Percentiles rank a stretch among this genome's conserved stretches.
These are phyloP conservation scores for Trachelus iudaicus DNA, from an alignment of 2,888 invertebrate species.

Conservation along the genomic window DNA sequence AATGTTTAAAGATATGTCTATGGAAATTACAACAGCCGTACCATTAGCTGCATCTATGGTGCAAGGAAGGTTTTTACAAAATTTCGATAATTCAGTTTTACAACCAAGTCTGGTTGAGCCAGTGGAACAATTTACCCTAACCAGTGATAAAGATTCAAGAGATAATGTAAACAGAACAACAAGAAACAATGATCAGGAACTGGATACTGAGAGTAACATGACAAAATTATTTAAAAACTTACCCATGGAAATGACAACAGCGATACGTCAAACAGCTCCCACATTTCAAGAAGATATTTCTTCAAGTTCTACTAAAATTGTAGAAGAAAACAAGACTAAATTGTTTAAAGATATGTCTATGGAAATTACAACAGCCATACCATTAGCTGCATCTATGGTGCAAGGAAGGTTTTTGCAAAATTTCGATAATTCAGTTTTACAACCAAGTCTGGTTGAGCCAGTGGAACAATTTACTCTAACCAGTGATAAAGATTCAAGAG, in stretches of 20 bases:
- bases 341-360: slow-evolving; percentile 16
- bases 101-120: background rate
- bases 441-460: background rate
- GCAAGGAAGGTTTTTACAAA: background rate
- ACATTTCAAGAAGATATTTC: background rate
- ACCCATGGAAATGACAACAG: slow-evolving; percentile 21
- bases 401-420: background rate
- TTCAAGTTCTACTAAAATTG: background rate
- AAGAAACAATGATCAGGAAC: background rate
- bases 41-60: background rate
- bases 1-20: slow-evolving; percentile 14
- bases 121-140: too few species aligned
- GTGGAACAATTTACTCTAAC: background rate
- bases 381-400: background rate
- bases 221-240: slow-evolving; percentile 11
- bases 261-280: background rate
- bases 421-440: background rate
- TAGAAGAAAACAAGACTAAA: slow-evolving; percentile 4
- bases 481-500: background rate
- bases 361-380: slow-evolving; percentile 19
- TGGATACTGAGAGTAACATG: background rate
- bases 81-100: background rate
- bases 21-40: slow-evolving; percentile 21
- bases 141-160: background rate
- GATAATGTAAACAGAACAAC: background rate